Base-by-base conservation (phyloP, 2,113 vertebrate genomes). In the Myrmophylax atrothorax region DNA sequence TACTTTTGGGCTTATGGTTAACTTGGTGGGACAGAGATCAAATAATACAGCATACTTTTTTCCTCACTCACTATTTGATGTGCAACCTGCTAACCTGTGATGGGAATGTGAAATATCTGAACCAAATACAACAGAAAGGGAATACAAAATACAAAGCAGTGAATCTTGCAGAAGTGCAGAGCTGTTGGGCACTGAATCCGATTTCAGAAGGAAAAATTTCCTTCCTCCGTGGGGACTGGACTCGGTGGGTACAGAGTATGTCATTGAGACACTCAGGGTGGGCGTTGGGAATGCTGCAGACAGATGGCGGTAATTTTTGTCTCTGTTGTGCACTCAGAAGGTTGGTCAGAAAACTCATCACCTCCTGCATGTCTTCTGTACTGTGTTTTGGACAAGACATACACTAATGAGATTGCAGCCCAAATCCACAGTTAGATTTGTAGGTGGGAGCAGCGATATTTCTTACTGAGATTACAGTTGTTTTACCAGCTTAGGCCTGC, bases 171-270 rank as follows among this genome's bases (percentile, higher is more conserved):
- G 53, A 76, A 74, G 3, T 17, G 12, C 38, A 59, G 40, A 62
- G 5, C 20, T 62, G 38, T 29, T 56, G 53, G 28, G 6, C n/a
- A 26, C 38, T 8, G 24, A 62, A 10, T 40, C 55, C 72, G 12
- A 52, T 76, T 67, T 64, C 28, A 79, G 59, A 66, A 62, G 31
- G 29, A 49, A 12, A 88, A 58, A 53, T 85, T 50, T 56, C 22
- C 16, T 60, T 73, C 22, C 16, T 76, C 12, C 18, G 7, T 8
- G 6, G 18, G n/a, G 24, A 68, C 37, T 53, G 53, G 47, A 60
- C 18, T 74, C 0, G 0, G 6, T 33, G 38, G 31, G 29, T 69
- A 40, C 37, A 0, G 1, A 14, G 9, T 24, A 46, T 3, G 2
- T 49, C 40, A 44, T 8, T 10, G 44, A 60, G 44, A 47, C 8